Base-by-base conservation (phyloP, 2,797 vertebrate species). In the Coregonus sp. region DNA sequence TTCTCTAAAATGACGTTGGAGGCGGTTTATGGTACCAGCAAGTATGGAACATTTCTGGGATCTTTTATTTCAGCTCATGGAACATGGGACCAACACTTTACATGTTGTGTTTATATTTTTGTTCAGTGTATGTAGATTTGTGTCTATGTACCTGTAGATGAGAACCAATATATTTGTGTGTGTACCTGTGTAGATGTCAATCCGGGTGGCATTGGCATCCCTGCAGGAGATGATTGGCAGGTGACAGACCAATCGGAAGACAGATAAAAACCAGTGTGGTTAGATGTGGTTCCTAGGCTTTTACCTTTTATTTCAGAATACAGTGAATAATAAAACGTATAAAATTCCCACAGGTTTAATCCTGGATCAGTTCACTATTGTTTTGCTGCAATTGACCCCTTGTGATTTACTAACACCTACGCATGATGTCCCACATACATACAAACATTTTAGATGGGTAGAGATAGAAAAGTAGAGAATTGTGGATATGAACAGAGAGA, bases 121-220 rank as follows among this genome's bases (percentile, higher is more conserved):
- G 40, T 47, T 47, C 40, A 47, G 40, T 47, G 9, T 47, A 0
- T 68, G 12, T 73, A 11, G n/a, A 61, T 65, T 3, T 11, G 51
- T 29, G 33, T 51, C 56, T 51, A n/a, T 63, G 54, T 61, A 18
- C 0, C 18, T 35, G 40, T 11, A 12, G 72, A 50, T 29, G 40
- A 67, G 5, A 12, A 72, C 14, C 20, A 63, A 69, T 9, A 31
- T 11, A 56, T 77, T 4, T 56, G 25, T 47, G 40, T 47, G 40
- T 86, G 86, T 95, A 99, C 98, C 97, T 92, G 96, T 95, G 87
- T 96, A 98, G 89, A 99, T 97, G 89, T 99, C 97, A 90, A 99
- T 98, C 91, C 96, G 94, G 0, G 97, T 99, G 77, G 98, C 97
- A 93, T 95, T 96, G 77, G 98, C 98, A 93, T 99, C 98, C 93